A percentile compares a stretch with the other conserved stretches of the same genome.
phyloP scores from a whole-genome alignment of 1,140 invertebrate genomes.

The Brachionus sp. region DNA sequence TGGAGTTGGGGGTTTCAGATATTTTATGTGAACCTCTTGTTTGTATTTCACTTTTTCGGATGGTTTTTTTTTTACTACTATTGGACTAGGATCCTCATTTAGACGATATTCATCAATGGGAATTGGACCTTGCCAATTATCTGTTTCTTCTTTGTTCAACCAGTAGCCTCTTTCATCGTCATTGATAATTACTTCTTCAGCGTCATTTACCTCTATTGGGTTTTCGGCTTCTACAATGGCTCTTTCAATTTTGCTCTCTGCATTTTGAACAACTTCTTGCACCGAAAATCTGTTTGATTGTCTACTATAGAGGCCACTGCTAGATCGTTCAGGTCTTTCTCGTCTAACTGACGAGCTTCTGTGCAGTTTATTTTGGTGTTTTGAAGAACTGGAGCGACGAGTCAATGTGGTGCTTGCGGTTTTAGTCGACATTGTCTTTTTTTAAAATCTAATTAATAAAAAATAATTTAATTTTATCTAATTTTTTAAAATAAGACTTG shows the following conservation, averaged over 20 bases:
- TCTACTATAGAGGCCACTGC: neutral
- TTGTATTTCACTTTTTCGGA: slow-evolving; percentile 30
- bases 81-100: slow-evolving; percentile 27
- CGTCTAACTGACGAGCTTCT: neutral
- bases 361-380: neutral
- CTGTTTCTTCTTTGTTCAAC: slow-evolving; percentile 29
- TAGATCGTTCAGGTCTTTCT: neutral
- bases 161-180: slow-evolving; percentile 24
- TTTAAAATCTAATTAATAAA: neutral
- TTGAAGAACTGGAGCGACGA: slow-evolving; percentile 1
- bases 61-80: slow-evolving; percentile 39
- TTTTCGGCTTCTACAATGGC: slow-evolving; percentile 25
- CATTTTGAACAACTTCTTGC: neutral
- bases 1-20: slow-evolving; percentile 33
- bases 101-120: slow-evolving; percentile 28
- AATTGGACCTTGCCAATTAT: slow-evolving; percentile 20
- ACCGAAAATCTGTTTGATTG: neutral
- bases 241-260: neutral
- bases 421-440: neutral
- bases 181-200: slow-evolving; percentile 19
- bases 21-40: slow-evolving; percentile 37
- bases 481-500: neutral
- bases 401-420: neutral
- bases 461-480: slow-evolving; percentile 4
- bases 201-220: neutral